Evolutionary conservation across 2,113 vertebrate species (phyloP), one percentile per base, ranked within the genome.

Genomic region (Gasterosteus nipponicus): DNA sequence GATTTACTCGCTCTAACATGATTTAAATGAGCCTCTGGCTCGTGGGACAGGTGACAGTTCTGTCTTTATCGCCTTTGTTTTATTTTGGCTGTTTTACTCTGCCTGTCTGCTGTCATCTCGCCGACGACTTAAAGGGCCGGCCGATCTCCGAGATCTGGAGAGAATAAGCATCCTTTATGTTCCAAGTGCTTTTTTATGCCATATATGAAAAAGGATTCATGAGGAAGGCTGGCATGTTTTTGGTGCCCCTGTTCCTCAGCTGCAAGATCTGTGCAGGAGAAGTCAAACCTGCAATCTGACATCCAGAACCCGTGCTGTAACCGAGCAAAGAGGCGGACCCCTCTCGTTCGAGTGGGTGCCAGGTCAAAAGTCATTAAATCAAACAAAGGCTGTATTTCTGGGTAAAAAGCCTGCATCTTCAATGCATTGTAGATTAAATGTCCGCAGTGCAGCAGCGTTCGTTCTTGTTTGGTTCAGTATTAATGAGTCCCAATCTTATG

Each of bases 81-180:
- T 93, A 93, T 93, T 92, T 89, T 81, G 92, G 89, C 84, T 92
- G 87, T n/a, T 92, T 92, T 90, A 91, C 90, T 77, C 80, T 75
- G 83, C 85, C 74, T 86, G 82, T 86, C 69, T 22, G 84, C 90
- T 91, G 91, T 92, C 91, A 87, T 70, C 80, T 64, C 64, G 0
- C 71, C 39, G 18, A 26, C 10, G 33, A 75, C 84, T 87, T 88
- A 80, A 82, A 88, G 85, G 67, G 78, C 78, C 39, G 1, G 63
- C 85, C 77, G 68, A 86, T 91, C 89, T 85, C 31, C 16, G 8
- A 82, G 77, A 85, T 84, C 65, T 78, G 58, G 77, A 66, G 77
- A 75, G 66, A 83, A 68, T 59, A 47, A 82, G 73, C 68, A 22
- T 80, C 74, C 88, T 90, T 92, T 54, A 90, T 89, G 81, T 86